These are phyloP conservation scores for Drosophila kanapiae DNA, from an alignment of 1,140 invertebrate species.

Conservation along the genomic window DNA sequence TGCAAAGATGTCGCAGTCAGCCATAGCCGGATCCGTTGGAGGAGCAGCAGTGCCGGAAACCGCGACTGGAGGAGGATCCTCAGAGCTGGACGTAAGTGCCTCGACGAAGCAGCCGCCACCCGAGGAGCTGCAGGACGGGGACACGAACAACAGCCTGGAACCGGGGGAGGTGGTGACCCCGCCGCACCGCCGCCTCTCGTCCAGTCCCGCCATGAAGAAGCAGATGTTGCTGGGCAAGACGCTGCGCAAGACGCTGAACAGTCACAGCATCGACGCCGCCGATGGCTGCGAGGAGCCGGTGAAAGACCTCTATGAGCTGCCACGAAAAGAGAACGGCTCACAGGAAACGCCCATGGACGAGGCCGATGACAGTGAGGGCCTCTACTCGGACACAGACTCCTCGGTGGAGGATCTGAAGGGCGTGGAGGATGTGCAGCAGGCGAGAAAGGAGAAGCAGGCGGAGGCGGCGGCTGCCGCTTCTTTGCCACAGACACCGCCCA, in stretches of 20 bases:
- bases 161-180: conserved; percentile 81
- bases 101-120: conserved; percentile 2
- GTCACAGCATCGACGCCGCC: neutral
- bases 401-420: conserved; percentile 53
- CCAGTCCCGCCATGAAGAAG: conserved; percentile 54
- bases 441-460: conserved; percentile 67
- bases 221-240: conserved; percentile 48
- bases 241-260: conserved; percentile 53
- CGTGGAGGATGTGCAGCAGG: conserved; percentile 67
- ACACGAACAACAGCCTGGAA: conserved; percentile 70
- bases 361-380: conserved; percentile 67
- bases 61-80: neutral
- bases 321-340: conserved; percentile 38
- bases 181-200: conserved; percentile 52
- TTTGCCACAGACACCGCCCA: conserved; percentile 30
- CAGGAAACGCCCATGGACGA: conserved; percentile 17
- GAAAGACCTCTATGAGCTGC: conserved; percentile 6
- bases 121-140: conserved; percentile 56
- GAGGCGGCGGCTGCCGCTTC: conserved; percentile 64
- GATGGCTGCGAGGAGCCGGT: conserved; percentile 1
- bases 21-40: conserved; percentile 1
- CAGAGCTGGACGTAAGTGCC: neutral
- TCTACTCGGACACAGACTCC: conserved; percentile 74
- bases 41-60: neutral
- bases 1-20: conserved; percentile 31